Base-by-base conservation (phyloP, 2,888 invertebrate genomes). In the Elgonia sp. region DNA sequence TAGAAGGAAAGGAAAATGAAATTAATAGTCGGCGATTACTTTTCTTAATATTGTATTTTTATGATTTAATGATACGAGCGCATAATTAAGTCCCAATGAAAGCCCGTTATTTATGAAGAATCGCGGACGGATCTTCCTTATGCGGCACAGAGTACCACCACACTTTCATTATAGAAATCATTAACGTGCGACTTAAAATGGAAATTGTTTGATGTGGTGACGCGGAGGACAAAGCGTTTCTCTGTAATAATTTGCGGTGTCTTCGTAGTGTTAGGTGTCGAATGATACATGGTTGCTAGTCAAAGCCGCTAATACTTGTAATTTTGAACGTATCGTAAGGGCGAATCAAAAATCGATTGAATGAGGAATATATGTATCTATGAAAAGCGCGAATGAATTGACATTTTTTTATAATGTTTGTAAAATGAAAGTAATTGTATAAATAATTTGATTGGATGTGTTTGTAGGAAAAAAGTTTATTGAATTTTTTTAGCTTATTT, bases 81-180 rank as follows among this genome's bases (percentile, higher is more conserved):
- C 53, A 6, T 63, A 84, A 84, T 84, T 65, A 79, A 84, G 70
- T 60, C 20, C 21, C 55, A 69, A 79, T 53, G 69, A 79, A 84
- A 86, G 69, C 18, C 67, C 57, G 60, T 85, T 77, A 85, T 72
- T 72, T 65, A 21, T 55, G 37, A 18, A 29, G 79, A 84, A 79
- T 55, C 63, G 72, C 76, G 40, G 18, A 29, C 40, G 40, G 18
- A 29, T 21, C 65, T 82, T 67, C 50, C 39, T 65, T 73, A 14
- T 29, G n/a, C 14, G 57, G 60, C 75, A 37, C 60, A 39, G 40
- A 57, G 69, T 46, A 53, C 29, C 29, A 29, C 29, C 53, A 73
- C 63, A 73, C 85, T 85, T 80, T 79, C 79, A 85, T 85, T 85
- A 85, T 80, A 85, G 80, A 67, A 85, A 73, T 79, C 80, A 84